Evolutionary conservation across 2,888 invertebrate species (phyloP), one percentile per base, ranked within the genome.

Genomic region (Athalia cordata): DNA sequence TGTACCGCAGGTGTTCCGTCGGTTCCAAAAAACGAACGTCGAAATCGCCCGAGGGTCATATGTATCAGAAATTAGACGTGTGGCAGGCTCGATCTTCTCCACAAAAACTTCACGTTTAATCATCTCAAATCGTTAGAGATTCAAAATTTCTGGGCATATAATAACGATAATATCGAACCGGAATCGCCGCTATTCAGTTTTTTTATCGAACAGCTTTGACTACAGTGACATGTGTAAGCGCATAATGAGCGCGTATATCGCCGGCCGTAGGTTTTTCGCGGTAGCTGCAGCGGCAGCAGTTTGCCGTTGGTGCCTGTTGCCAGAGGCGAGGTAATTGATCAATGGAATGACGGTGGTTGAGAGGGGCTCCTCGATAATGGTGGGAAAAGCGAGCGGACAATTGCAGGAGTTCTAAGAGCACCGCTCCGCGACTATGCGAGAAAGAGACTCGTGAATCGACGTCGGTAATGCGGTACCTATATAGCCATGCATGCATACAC

Each of bases 371-470:
- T 11, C 62, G 8, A 62, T 62, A 62, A 62, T 13, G 62, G 62
- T 62, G 62, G 62, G 62, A 62, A 62, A 15, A 13, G 62, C 62
- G 62, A 62, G 15, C 62, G 62, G 62, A 62, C 62, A 62, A 62
- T 62, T 29, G 62, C 13, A 11, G 62, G 62, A 62, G 62, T 62
- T 62, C 62, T 62, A 13, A 62, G 62, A 62, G 62, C 11, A 15
- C 62, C 62, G 62, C 62, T 13, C 29, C 1, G 29, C 29, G 29
- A 29, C 29, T 29, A 29, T 29, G 29, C 55, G 55, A 55, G 8
- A 55, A 55, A 8, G 15, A 62, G 11, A 62, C 13, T 62, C 62
- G 15, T 13, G 62, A 62, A 62, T 62, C 62, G 15, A 62, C 8
- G 13, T 29, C 7, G 62, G 62, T 55, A 11, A 9, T 9, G 55